Conservation (phyloP, 2,797 vertebrate genomes). For the Vultur gryphus region DNA sequence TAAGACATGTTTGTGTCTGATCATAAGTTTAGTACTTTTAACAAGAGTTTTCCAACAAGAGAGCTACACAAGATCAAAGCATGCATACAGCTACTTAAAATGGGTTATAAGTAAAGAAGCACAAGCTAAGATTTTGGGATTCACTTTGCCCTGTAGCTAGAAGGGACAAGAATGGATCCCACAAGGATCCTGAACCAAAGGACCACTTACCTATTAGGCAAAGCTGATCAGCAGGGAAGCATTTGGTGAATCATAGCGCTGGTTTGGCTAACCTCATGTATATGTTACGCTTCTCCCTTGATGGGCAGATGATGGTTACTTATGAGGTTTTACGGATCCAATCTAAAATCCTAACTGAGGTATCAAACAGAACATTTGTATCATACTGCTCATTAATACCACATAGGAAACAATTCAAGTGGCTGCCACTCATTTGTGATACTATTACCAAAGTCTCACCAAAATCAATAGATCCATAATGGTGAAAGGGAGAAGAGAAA, state of each 20-base stretch:
- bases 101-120: background rate
- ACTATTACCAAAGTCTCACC: background rate
- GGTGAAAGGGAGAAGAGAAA: background rate
- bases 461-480: background rate
- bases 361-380: background rate
- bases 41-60: background rate
- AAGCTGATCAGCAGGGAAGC: background rate
- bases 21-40: background rate
- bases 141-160: background rate
- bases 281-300: background rate
- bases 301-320: background rate
- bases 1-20: background rate
- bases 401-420: background rate
- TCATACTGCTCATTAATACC: background rate
- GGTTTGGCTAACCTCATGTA: background rate
- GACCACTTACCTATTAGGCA: background rate
- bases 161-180: background rate
- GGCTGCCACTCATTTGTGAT: background rate
- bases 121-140: background rate
- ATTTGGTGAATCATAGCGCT: background rate
- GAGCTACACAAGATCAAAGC: background rate
- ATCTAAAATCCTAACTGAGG: background rate
- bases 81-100: background rate
- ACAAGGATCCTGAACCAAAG: background rate
- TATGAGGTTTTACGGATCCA: background rate